Evolutionary conservation across 2,797 vertebrate genomes (phyloP), one percentile per base, ranked within the genome.

Genomic region (Gambusia yucatana): DNA sequence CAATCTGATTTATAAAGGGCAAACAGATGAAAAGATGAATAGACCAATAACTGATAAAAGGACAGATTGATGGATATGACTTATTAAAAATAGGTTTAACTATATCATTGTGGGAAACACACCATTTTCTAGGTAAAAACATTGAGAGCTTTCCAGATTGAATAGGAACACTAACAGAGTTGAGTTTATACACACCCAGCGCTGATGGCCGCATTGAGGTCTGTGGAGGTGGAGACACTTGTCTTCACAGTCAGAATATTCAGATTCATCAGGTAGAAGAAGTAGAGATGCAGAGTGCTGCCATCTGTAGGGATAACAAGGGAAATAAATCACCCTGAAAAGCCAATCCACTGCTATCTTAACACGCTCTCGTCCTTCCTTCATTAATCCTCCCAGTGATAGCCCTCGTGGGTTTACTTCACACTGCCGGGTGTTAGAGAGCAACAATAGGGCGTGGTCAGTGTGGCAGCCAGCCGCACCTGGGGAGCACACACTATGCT

Each of bases 191-290:
- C n/a, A 88, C 95, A 99, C 98, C 98, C 97, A 0, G 97, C 97
- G 11, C 97, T 98, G 94, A 99, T 90, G 77, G 98, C 97, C 0
- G 94, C 93, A 25, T 84, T 95, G 81, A 99, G 94, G 92, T 99
- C 98, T 0, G 86, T 82, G 0, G 95, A 86, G 0, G 98, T 96
- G 7, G 96, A 96, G 85, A 99, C 97, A 89, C 95, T 98, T 84
- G 96, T 96, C 89, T 99, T 99, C 82, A 98, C 98, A 0, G 98
- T 99, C 95, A 99, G 94, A 77, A 99, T 97, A 14, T 99, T 98
- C 93, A 99, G 97, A 95, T 97, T 99, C 97, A 99, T 97, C 93
- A 99, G 93, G 93, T 98, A 99, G 94, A 95, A 97, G 95, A 99
- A 99, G 86, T 92, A 97, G 79, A 99, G 95, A 88, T 97, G 96